Conservation (phyloP, 2,888 invertebrate species). For the Oxystoma pomonae region DNA sequence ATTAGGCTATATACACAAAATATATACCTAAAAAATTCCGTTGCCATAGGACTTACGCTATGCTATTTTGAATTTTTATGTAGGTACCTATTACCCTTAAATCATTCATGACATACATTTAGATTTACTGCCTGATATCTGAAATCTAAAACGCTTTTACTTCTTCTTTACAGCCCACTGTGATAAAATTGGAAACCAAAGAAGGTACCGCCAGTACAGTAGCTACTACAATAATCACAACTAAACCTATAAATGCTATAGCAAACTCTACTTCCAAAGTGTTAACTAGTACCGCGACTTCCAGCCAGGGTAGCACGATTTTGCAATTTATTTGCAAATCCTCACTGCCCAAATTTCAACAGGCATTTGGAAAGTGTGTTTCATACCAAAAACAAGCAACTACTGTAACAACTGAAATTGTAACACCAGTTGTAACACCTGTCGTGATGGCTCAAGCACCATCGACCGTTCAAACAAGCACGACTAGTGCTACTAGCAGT, state of each 20-base stretch:
- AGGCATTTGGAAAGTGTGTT: constrained; percentile 72
- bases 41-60: no score
- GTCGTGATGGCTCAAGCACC: background rate
- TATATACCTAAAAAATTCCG: no score
- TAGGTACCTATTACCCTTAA: no score
- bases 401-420: constrained; percentile 1
- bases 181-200: constrained; percentile 21
- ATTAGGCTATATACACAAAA: no score
- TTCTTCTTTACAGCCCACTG: constrained; percentile 20
- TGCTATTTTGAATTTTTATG: no score
- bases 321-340: constrained; percentile 63
- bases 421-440: background rate
- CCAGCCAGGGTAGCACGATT: constrained; percentile 39
- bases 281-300: constrained; percentile 26
- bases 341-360: constrained; percentile 69
- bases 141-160: constrained; percentile 5
- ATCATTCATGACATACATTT: no score
- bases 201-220: background rate
- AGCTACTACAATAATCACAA: background rate
- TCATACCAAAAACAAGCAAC: constrained; percentile 44
- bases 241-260: constrained; percentile 19
- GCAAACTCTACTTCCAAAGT: constrained; percentile 27
- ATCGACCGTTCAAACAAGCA: background rate
- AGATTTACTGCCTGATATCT: constrained; percentile 2
- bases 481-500: constrained; percentile 1